Conservation (phyloP, 2,113 vertebrate genomes). For the Rhagologus leucostigma region DNA sequence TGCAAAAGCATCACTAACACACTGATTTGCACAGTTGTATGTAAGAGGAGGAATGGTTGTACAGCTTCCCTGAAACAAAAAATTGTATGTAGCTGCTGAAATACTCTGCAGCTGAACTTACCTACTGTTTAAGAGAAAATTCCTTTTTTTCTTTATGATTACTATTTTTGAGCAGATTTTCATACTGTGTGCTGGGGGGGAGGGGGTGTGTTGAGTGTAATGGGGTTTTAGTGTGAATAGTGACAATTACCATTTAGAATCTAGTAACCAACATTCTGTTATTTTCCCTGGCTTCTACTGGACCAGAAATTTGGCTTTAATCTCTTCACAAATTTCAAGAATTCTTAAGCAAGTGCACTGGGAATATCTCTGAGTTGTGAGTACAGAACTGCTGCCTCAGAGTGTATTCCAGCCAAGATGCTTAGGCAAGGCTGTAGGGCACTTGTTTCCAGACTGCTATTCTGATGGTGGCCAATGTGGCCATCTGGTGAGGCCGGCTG, state of each 20-base stretch:
- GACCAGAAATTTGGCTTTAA: constrained; percentile 3
- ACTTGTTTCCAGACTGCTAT: neutral
- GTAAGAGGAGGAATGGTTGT: constrained; percentile 11
- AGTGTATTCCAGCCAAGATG: neutral
- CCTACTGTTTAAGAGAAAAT: neutral
- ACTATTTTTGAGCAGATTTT: constrained; percentile 12
- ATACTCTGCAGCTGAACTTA: neutral
- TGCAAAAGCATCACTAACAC: constrained; percentile 73
- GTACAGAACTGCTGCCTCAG: neutral
- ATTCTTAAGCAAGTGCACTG: neutral
- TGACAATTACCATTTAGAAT: neutral
- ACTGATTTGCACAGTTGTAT: constrained; percentile 21
- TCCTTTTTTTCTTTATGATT: neutral
- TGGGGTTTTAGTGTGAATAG: neutral
- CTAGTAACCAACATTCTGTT: neutral
- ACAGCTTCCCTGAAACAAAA: constrained; percentile 27
- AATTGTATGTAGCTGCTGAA: neutral
- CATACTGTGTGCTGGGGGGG: neutral
- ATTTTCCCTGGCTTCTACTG: neutral
- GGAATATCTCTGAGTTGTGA: neutral
- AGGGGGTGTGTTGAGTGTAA: neutral
- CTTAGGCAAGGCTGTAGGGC: neutral
- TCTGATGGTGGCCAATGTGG: neutral
- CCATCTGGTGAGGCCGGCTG: neutral
- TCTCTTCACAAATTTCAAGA: constrained; percentile 12